These are phyloP conservation scores for Molanna angustata DNA, from an alignment of 2,888 invertebrate genomes.

Conservation along the genomic window DNA sequence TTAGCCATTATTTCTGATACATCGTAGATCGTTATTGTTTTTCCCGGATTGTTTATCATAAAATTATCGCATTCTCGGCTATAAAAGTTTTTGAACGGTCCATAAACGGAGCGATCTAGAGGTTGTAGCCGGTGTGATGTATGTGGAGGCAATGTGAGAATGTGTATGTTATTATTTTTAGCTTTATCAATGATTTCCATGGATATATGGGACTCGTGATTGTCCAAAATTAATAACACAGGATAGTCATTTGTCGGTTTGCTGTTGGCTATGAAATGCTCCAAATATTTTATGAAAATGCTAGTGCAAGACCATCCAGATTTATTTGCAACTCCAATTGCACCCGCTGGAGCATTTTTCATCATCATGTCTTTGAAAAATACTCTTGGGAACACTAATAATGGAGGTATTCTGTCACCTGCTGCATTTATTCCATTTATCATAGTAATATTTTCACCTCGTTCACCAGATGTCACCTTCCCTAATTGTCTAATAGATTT, in stretches of 20 bases:
- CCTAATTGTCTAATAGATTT: neutral
- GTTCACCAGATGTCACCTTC: neutral
- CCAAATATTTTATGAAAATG: neutral
- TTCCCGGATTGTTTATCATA: conserved; percentile 3
- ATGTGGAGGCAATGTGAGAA: conserved; percentile 7
- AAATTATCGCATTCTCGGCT: neutral
- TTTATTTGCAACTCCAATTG: neutral
- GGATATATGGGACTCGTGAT: conserved; percentile 3
- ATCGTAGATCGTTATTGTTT: neutral
- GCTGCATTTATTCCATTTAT: neutral
- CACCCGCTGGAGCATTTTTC: neutral
- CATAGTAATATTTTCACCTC: neutral
- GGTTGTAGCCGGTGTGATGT: conserved; percentile 2
- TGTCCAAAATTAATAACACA: neutral
- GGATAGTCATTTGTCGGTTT: neutral
- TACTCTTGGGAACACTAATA: neutral
- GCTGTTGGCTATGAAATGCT: neutral
- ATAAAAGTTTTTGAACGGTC: neutral
- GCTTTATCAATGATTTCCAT: neutral
- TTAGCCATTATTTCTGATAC: neutral
- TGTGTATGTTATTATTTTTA: neutral
- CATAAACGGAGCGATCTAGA: conserved; percentile 1
- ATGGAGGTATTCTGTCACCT: neutral
- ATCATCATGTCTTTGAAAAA: conserved; percentile 1
- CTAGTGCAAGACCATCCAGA: neutral